These are phyloP conservation scores for Trachelus stipa DNA, from an alignment of 2,888 invertebrate genomes.

Conservation along the genomic window DNA sequence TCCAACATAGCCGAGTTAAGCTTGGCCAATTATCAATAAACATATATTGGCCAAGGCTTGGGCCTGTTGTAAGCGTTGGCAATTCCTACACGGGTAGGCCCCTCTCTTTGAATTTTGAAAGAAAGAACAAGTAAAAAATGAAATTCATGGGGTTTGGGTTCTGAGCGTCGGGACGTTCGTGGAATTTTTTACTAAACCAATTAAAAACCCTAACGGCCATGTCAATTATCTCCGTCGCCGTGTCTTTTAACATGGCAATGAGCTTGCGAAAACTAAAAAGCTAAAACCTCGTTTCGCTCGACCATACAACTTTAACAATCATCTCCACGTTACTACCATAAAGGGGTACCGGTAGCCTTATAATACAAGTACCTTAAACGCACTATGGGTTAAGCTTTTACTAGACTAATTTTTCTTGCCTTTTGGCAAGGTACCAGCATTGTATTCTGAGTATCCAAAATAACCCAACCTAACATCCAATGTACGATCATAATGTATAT, in stretches of 20 bases:
- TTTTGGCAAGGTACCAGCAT: background rate
- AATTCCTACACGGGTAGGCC: background rate
- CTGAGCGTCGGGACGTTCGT: background rate
- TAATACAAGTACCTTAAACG: background rate
- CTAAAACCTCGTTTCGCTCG: background rate
- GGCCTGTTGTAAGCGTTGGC: too few species aligned
- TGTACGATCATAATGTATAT: background rate
- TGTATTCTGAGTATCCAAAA: background rate
- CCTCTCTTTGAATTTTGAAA: background rate
- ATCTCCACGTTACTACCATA: background rate
- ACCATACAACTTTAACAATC: background rate
- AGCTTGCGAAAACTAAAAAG: constrained; percentile 12
- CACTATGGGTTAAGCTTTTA: background rate
- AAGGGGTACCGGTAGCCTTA: background rate
- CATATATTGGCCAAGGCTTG: too few species aligned
- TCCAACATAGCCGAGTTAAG: too few species aligned
- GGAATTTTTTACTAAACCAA: constrained; percentile 7
- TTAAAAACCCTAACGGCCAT: constrained; percentile 4
- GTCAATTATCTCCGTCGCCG: constrained; percentile 11
- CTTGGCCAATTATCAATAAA: too few species aligned
- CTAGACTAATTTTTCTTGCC: background rate
- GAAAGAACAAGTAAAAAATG: background rate
- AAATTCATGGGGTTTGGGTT: background rate
- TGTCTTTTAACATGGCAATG: constrained; percentile 2
- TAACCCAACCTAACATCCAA: background rate